Base-by-base conservation (phyloP, 2,113 vertebrate species). In the Neotoma lepida region DNA sequence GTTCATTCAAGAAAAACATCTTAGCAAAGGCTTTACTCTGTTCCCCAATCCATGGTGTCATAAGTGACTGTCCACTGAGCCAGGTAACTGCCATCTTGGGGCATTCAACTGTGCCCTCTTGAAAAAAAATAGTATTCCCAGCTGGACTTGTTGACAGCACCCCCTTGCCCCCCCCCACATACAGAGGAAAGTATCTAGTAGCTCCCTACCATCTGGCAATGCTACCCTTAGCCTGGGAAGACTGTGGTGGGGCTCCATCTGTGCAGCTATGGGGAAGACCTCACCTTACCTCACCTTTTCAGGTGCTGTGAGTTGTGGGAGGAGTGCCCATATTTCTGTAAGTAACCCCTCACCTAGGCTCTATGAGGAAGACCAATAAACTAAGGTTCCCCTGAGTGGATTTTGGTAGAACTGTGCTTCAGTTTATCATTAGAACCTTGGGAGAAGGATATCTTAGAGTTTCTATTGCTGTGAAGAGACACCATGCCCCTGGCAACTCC, bases 1-100 rank as follows among this genome's bases (percentile, higher is more conserved):
- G 86, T 61, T 89, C 88, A 49, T 39, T 90, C 44, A 76, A 90
- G 66, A 91, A 88, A 95, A 51, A 90, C 77, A 61, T 82, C 78
- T 64, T 61, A 64, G 61, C 64, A 44, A 95, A 51, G 33, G 28
- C 61, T 73, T 85, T 44, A 39, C 54, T 91, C 33, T 85, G 7
- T 51, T 91, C 95, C 73, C 58, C 56, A 64, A 89, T 46, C 58
- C 18, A 17, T 89, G 1, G 26, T 70, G 35, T n/a, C 68, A 70
- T 71, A 71, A 71, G 70, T 71, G 70, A 71, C n/a, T 39, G n/a
- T 39, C 68, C n/a, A 71, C n/a, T 51, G 51, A 46, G 71, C 41
- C 71, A 46, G 46, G 41, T 41, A 44, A 74, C 41, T 74, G 71
- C 71, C 41, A 74, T 46, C 41, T 74, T 74, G 71, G 24, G 41